phyloP scores from a whole-genome alignment of 1,140 invertebrate genomes.

The Ooceraea biroi region DNA sequence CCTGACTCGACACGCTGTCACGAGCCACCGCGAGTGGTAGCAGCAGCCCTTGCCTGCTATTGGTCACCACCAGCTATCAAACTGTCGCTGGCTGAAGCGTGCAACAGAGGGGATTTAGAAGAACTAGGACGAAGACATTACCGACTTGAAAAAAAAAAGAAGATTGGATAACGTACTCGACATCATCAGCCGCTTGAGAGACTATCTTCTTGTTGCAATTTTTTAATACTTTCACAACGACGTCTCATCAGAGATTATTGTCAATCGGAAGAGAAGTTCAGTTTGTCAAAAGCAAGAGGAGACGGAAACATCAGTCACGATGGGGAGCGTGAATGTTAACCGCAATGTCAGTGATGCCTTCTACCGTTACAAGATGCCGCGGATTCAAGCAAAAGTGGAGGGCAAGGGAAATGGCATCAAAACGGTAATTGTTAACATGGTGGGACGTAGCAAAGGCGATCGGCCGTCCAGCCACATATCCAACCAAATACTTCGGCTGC shows the following conservation, averaged over 20 bases:
- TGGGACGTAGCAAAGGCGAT: constrained; percentile 99
- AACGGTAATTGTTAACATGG: constrained; percentile 99
- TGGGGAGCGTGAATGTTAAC: constrained; percentile 98
- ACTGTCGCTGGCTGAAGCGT: constrained; percentile 78
- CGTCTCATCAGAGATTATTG: constrained; percentile 65
- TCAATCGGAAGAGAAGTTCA: constrained; percentile 49
- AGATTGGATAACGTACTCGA: constrained; percentile 3
- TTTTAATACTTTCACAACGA: constrained; percentile 68
- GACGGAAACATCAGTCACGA: constrained; percentile 85
- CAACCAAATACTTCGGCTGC: constrained; percentile 99
- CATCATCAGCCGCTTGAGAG: constrained; percentile 10
- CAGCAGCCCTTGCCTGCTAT: constrained; percentile 75
- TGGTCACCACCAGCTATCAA: constrained; percentile 76
- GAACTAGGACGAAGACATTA: constrained; percentile 80
- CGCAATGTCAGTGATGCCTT: constrained; percentile 98
- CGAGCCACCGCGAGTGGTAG: constrained; percentile 76
- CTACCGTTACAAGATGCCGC: constrained; percentile 99
- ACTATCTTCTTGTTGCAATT: constrained; percentile 32
- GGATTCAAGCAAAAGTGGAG: constrained; percentile 98
- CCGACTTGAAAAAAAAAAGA: constrained; percentile 78
- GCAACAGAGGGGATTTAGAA: constrained; percentile 73
- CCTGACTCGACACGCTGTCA: constrained; percentile 83
- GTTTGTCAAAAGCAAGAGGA: constrained; percentile 61
- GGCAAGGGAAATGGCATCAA: constrained; percentile 99
- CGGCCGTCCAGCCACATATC: constrained; percentile 98